Conservation (phyloP, 2,888 invertebrate species). For the Cheilosia pagana region DNA sequence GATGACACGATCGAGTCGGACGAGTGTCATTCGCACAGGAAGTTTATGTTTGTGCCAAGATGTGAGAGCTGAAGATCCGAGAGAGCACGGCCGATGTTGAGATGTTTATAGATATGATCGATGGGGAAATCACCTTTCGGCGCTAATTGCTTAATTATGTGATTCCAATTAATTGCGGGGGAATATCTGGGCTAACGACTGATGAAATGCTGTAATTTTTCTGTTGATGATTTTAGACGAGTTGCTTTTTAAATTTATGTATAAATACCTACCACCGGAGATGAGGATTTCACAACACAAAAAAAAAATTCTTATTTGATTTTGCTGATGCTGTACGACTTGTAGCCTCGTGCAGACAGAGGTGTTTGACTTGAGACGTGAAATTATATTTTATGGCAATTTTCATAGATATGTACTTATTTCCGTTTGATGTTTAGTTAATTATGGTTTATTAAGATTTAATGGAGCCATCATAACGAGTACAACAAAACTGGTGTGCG, state of each 20-base stretch:
- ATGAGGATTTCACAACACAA: constrained; percentile 22
- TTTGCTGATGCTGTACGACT: too few species aligned
- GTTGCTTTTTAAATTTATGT: neutral
- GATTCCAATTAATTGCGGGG: constrained; percentile 67
- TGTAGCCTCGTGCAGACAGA: neutral
- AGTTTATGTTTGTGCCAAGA: constrained; percentile 70
- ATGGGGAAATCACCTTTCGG: constrained; percentile 74
- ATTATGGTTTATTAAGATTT: constrained; percentile 13
- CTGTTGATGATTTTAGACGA: constrained; percentile 31
- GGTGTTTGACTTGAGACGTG: constrained; percentile 31
- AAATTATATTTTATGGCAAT: constrained; percentile 52
- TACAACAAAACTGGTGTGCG: too few species aligned
- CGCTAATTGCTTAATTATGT: constrained; percentile 72
- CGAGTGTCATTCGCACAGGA: constrained; percentile 72
- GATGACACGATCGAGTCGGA: constrained; percentile 15
- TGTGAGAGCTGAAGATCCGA: constrained; percentile 28
- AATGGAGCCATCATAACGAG: neutral
- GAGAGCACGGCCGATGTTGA: constrained; percentile 23
- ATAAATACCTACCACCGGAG: too few species aligned
- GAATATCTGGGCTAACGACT: constrained; percentile 44
- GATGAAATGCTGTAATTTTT: constrained; percentile 59
- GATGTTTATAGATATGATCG: constrained; percentile 72
- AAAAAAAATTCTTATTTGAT: too few species aligned
- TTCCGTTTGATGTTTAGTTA: constrained; percentile 30
- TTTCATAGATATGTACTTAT: constrained; percentile 13